Evolutionary conservation across 2,113 vertebrate genomes (phyloP), one percentile per base, ranked within the genome.

Genomic region (Aegotheles bennettii): DNA sequence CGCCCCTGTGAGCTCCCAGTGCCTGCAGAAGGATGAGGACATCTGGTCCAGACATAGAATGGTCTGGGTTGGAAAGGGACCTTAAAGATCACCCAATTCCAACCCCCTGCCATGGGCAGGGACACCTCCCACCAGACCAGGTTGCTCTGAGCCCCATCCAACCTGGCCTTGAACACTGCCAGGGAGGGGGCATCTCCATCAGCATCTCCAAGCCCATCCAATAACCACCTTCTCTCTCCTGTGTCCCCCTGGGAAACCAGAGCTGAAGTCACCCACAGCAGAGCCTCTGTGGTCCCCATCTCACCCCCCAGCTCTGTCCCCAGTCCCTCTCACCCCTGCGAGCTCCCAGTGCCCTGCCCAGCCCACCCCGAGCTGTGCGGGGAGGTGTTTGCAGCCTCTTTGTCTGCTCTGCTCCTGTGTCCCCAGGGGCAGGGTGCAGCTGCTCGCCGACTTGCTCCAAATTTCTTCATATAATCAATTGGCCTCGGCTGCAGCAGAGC

Each of bases 391-490:
- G 42, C 4, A 4, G 63, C 92, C 89, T 73, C 57, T 88, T 90
- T 26, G 75, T 89, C 83, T 83, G 63, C 13, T 75, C 87, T 21
- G 42, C 9, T 71, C 71, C 71, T 40, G 23, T 25, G 35, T 79
- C 92, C 93, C 95, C 20, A 48, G 73, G 54, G 89, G 88, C 75
- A 25, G 70, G 97, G 63, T 91, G 97, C 98, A 97, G 98, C 97
- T 97, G 97, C 90, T 97, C 59, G 21, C 64, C 26, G 42, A 81
- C 87, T 88, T 64, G 95, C 95, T 97, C 97, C 89, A 64, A 97
- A 97, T 98, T 98, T 98, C 97, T 97, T 93, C 95, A 74, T 94
- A 84, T 96, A 98, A 98, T 98, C 97, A 81, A 98, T 98, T 98
- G 97, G 97, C 96, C 95, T 96, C 93, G 95, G 97, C 96, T 95